These are phyloP conservation scores for Pachypeltis micranthus DNA, from an alignment of 1,140 invertebrate species.

Conservation along the genomic window DNA sequence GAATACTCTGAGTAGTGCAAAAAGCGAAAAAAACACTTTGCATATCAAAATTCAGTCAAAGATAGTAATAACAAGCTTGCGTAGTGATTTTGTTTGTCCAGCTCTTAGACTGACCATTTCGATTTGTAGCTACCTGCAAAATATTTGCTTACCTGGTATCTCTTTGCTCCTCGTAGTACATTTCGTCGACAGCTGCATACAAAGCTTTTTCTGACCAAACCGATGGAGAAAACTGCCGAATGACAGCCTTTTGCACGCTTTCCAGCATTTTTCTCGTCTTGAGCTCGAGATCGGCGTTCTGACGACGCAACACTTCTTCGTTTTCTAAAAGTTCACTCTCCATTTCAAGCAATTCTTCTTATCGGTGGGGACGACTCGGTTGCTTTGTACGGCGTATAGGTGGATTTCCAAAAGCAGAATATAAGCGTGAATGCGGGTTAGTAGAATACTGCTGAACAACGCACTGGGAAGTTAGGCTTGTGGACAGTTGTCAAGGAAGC, in stretches of 20 bases:
- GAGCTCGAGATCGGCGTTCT: constrained; percentile 19
- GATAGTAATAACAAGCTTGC: too few relatives aligned
- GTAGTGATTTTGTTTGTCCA: too few relatives aligned
- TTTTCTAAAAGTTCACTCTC: constrained; percentile 14
- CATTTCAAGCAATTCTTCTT: too few relatives aligned
- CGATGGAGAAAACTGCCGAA: not conserved
- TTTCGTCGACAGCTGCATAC: not conserved
- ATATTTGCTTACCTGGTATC: constrained; percentile 1
- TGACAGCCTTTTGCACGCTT: constrained; percentile 11
- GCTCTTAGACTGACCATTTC: too few relatives aligned
- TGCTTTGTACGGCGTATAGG: not conserved
- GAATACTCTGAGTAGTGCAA: too few relatives aligned
- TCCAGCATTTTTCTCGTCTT: constrained; percentile 14
- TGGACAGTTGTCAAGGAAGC: too few relatives aligned
- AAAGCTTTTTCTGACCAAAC: not conserved
- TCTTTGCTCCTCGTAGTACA: not conserved
- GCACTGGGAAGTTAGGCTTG: too few relatives aligned
- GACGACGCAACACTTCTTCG: constrained; percentile 15
- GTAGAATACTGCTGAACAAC: not conserved
- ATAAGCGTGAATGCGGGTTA: not conserved
- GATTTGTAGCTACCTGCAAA: too few relatives aligned
- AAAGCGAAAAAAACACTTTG: too few relatives aligned
- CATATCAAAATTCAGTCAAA: too few relatives aligned
- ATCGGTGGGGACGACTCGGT: not conserved
- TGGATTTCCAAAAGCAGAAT: not conserved